A percentile compares a stretch with the other conserved stretches of the same genome.
phyloP scores from a whole-genome alignment of 2,113 vertebrate genomes.

The Triplophysa rosa region DNA sequence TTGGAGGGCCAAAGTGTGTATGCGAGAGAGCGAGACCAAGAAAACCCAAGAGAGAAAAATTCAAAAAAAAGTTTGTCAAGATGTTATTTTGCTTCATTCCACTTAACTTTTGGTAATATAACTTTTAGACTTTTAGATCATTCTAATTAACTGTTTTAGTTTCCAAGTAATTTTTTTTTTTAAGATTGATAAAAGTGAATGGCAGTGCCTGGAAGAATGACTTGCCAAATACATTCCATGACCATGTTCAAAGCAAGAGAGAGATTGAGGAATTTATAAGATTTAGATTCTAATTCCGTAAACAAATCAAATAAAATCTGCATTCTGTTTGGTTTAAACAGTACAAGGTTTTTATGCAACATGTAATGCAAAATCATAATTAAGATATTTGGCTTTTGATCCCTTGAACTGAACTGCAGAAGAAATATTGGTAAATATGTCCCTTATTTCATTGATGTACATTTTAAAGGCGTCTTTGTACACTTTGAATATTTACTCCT shows the following conservation, averaged over 20 bases:
- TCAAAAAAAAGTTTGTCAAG: not conserved
- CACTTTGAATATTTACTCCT: no score
- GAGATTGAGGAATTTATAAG: not conserved
- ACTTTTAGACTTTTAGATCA: not conserved
- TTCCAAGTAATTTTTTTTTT: no score
- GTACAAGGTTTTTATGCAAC: not conserved
- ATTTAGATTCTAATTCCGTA: no score
- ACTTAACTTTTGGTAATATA: not conserved
- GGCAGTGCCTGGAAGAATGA: not conserved
- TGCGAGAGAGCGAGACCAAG: not conserved
- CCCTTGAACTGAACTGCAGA: not conserved
- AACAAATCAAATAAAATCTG: not conserved
- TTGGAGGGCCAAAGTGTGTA: conserved; percentile 1
- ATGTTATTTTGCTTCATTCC: not conserved
- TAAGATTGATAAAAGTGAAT: not conserved
- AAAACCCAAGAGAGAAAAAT: not conserved
- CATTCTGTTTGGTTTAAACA: not conserved
- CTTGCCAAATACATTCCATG: conserved; percentile 39
- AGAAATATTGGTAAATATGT: not conserved
- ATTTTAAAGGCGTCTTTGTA: conserved; percentile 3
- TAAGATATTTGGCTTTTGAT: not conserved
- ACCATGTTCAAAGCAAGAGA: not conserved
- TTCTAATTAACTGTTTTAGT: not conserved
- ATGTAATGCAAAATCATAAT: not conserved
- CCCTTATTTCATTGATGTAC: not conserved